These are phyloP conservation scores for Sphinx pinastri DNA, from an alignment of 2,888 invertebrate genomes.

Conservation along the genomic window DNA sequence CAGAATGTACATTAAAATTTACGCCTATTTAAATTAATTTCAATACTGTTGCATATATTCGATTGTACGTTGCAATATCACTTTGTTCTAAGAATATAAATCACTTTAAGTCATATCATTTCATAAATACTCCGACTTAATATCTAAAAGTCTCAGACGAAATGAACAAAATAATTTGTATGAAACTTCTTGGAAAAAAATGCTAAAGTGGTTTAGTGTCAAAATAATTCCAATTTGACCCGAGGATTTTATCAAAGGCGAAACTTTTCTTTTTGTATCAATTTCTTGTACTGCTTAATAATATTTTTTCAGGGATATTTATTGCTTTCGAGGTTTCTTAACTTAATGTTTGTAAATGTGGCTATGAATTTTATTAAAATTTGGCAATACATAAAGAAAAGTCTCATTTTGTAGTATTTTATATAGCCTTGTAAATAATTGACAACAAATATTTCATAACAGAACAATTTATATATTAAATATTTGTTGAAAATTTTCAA, in stretches of 20 bases:
- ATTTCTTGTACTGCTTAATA: constrained; percentile 22
- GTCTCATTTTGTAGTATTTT: not conserved
- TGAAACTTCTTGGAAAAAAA: constrained; percentile 37
- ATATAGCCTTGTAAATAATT: not conserved
- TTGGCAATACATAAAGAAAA: not conserved
- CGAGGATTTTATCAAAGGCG: constrained; percentile 27
- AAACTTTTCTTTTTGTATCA: constrained; percentile 26
- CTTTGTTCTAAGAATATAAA: constrained; percentile 17
- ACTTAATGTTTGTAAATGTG: constrained; percentile 23
- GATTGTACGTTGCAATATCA: not conserved
- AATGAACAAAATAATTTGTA: constrained; percentile 37
- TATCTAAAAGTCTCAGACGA: constrained; percentile 17
- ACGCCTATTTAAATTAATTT: too few species aligned
- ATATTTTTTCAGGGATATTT: constrained; percentile 22
- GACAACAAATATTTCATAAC: not conserved
- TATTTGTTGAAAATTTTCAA: not conserved
- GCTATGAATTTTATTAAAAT: constrained; percentile 21
- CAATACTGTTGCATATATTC: too few species aligned
- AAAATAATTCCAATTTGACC: constrained; percentile 29
- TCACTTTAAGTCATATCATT: constrained; percentile 1
- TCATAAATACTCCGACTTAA: constrained; percentile 13
- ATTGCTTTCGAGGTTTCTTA: constrained; percentile 25
- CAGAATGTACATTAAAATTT: too few species aligned
- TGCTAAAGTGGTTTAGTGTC: constrained; percentile 32
- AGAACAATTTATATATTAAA: too few species aligned